Evolutionary conservation across 2,797 vertebrate species (phyloP), one percentile per base, ranked within the genome.

Genomic region (Bradypus variegatus): DNA sequence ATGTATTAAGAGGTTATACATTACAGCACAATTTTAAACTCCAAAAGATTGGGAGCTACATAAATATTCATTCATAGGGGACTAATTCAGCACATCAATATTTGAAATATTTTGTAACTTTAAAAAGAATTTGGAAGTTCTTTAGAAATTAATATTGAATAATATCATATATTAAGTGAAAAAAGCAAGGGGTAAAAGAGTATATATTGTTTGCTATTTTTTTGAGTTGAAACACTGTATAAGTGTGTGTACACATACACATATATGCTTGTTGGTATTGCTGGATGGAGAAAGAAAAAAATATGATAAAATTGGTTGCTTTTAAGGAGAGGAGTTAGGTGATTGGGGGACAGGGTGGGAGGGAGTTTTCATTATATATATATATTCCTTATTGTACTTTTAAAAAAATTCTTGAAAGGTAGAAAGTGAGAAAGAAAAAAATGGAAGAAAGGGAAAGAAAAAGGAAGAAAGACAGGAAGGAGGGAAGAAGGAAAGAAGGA

Each of bases 31-130:
- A 31, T 60, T 45, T 85, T 65, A 6, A 45, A 55, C 45, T 69
- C 77, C 31, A 82, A n/a, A 48, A 73, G 62, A 65, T 58, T 77
- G 60, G 29, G 15, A 81, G 76, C 60, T 83, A 62, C 50, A 25
- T 65, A 84, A 58, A 29, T 60, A n/a, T 70, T 89, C 50, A 67
- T 55, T 13, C 16, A 12, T n/a, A 21, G 9, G 15, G 16, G 29
- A 58, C 38, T 55, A 73, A 79, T 27, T 88, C 31, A 70, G 5
- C 55, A 50, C 14, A 78, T 19, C 13, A 69, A 5, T 58, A 86
- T 77, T 67, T 84, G 79, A 45, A 60, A 50, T 92, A 83, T 70
- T 89, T 94, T 72, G 38, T 16, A 94, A 62, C 45, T 83, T 81
- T 76, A 36, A 67, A 89, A 87, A 81, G 12, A 91, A 86, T 33